Evolutionary conservation across 2,888 invertebrate species (phyloP).

Genomic region (Palloptera scutellata): DNA sequence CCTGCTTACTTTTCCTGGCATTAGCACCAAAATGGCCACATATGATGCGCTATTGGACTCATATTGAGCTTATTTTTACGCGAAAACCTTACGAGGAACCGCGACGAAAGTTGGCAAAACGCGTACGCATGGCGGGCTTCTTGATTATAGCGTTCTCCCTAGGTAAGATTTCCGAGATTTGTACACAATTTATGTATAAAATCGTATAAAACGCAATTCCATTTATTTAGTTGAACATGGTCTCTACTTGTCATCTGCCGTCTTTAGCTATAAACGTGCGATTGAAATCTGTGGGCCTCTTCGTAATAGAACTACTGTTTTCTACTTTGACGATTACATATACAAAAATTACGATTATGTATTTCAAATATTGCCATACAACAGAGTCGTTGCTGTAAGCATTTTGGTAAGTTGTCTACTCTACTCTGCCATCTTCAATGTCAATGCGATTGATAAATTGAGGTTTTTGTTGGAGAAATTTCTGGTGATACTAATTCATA

Average conservation of each 20-base stretch:
- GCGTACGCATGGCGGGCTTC: conserved; percentile 50
- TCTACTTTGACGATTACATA: conserved; percentile 46
- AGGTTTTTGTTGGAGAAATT: too few species aligned
- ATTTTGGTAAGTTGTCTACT: conserved; percentile 46
- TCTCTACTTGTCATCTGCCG: conserved; percentile 48
- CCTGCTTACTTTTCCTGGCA: conserved; percentile 53
- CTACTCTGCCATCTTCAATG: not conserved
- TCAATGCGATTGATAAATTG: not conserved
- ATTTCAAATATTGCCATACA: conserved; percentile 50
- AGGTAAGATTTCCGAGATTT: conserved; percentile 38
- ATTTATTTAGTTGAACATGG: conserved; percentile 52
- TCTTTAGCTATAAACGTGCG: conserved; percentile 43
- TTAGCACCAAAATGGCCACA: conserved; percentile 57
- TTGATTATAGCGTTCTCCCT: conserved; percentile 49
- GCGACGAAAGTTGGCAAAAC: conserved; percentile 44
- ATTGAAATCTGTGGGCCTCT: conserved; percentile 40
- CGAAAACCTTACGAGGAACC: conserved; percentile 52
- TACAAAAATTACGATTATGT: conserved; percentile 50
- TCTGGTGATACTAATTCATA: too few species aligned
- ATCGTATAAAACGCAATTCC: too few species aligned
- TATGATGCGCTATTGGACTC: conserved; percentile 56
- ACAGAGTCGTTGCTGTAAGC: conserved; percentile 35
- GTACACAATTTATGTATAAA: too few species aligned
- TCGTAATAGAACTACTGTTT: conserved; percentile 39
- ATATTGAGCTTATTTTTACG: conserved; percentile 55